Base-by-base conservation (phyloP, 2,888 invertebrate species). In the Tiliacea citrago region DNA sequence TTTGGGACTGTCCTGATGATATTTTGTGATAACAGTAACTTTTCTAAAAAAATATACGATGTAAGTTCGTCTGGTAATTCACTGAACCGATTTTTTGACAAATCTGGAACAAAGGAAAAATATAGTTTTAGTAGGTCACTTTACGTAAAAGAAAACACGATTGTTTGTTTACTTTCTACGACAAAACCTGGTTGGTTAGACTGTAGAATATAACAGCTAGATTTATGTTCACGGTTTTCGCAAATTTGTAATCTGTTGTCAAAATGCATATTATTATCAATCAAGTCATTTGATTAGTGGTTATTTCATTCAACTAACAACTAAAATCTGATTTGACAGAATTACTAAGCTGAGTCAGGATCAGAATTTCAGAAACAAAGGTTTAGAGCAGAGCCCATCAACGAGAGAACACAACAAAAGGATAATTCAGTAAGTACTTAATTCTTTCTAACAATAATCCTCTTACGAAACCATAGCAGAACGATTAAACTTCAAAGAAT, bases 51-150 rank as follows among this genome's bases (percentile, higher is more conserved):
- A 87, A 98, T 97, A 95, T 98, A 99, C 81, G 98, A 97, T 83
- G 99, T 98, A 85, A 99, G 97, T 96, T 99, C 99, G 92, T 98
- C 97, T 73, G 99, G 99, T 91, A 99, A 96, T 95, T 99, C 99
- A 93, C 97, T 97, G 94, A 99, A 98, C 88, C 99, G 92, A 91
- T 96, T 96, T 88, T 95, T 96, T 84, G 96, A 96, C 88, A 96
- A 92, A 95, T 96, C 96, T 96, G 96, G 81, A 95, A 95, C 94
- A 94, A 95, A 88, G 51, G 81, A 39, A 85, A 88, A 73, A 62
- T 5, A 7, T 61, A 9, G 10, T 69, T 60, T 79, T 69, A 83
- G 58, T 35, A 66, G 12, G 21, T 49, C 4, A 2, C 47, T 45
- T n/a, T 16, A 42, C 7, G 21, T 42, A 18, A 53, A 53, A 29